These are phyloP conservation scores for Montipora foliosa DNA, from an alignment of 64 coral and sea anemone genomes.

Conservation along the genomic window DNA sequence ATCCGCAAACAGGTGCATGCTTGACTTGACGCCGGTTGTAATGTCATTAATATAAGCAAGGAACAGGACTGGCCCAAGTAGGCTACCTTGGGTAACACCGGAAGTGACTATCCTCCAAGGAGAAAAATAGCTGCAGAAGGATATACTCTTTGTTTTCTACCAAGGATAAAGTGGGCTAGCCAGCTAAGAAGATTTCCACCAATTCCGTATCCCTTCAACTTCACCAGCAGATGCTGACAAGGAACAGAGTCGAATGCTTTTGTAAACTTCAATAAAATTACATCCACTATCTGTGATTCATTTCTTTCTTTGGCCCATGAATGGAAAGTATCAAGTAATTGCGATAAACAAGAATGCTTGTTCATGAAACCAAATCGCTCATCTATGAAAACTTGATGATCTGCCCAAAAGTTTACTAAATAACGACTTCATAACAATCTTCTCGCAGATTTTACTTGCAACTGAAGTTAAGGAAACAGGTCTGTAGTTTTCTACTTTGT, in stretches of 20 bases:
- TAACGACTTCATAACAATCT: slow-evolving; percentile 8
- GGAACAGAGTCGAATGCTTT: no score
- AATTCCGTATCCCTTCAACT: no score
- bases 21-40: background rate
- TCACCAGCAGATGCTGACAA: no score
- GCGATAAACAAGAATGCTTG: background rate
- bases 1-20: slow-evolving; percentile 34
- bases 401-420: background rate
- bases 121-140: background rate
- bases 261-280: no score
- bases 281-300: no score
- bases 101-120: background rate
- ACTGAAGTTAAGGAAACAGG: no score
- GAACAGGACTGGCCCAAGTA: slow-evolving; percentile 7
- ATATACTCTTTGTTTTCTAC: no score
- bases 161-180: no score
- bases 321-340: background rate
- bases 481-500: background rate
- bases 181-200: no score
- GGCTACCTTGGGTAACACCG: background rate
- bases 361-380: slow-evolving; percentile 11
- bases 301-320: background rate
- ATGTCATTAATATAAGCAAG: slow-evolving; percentile 20
- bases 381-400: background rate
- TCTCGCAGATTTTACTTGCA: background rate